Evolutionary conservation across 2,113 vertebrate species (phyloP), one percentile per base, ranked within the genome.

Genomic region (Corythaeola cristata): DNA sequence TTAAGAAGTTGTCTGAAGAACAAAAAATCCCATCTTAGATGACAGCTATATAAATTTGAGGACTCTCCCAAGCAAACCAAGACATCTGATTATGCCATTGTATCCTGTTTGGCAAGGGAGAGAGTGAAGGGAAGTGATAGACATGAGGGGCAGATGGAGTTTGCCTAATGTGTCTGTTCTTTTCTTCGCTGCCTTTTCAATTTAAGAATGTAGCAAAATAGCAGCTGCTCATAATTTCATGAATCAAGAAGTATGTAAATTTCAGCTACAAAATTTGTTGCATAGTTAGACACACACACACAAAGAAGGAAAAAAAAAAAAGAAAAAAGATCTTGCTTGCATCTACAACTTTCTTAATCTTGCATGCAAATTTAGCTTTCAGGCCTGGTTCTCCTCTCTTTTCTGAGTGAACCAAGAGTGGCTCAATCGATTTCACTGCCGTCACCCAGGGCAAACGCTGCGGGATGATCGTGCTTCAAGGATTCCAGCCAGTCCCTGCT

Each of bases 191-290:
- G 98, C 97, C 98, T 98, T 98, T 98, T 98, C 98, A 97, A 97
- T 98, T 98, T 93, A 95, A 96, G 97, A 97, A 98, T 95, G 97
- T 97, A 95, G 97, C 97, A 98, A 98, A 98, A 98, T 97, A 98
- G 97, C 98, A 98, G 98, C 98, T 98, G 98, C 95, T 98, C 97
- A 97, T 98, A 97, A 98, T 98, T 98, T 98, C 98, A 98, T 98
- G 98, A 98, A 98, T 98, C 98, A 98, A 98, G 98, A 98, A 97
- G 96, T 97, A 98, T 98, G 98, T 98, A 98, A 98, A 98, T 98
- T 96, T 97, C 89, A 95, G 94, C 96, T 92, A 96, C 94, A 97
- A 98, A 98, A 98, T 97, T 98, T 97, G 97, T 97, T 94, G 97
- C 97, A 91, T 97, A 96, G 94, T 94, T 95, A 95, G 93, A 96